phyloP scores from a whole-genome alignment of 2,797 vertebrate species.

The Parotocinclus haroldoi region DNA sequence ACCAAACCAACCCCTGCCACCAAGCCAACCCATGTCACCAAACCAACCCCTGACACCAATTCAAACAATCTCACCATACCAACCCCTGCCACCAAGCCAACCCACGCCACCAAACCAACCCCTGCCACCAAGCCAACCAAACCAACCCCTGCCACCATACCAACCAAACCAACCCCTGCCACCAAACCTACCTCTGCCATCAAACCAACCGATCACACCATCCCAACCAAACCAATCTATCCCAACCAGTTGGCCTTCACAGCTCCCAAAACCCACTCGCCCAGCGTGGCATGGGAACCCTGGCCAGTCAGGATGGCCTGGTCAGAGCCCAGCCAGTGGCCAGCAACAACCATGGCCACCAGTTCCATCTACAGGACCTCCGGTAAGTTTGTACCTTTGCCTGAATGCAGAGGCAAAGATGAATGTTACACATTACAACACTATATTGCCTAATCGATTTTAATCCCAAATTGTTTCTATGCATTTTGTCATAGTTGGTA shows the following conservation, averaged over 20 bases:
- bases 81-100: constrained; percentile 13
- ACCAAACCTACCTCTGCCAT: constrained; percentile 16
- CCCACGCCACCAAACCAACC: constrained; percentile 16
- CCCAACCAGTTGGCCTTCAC: constrained; percentile 30
- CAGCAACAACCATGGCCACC: constrained; percentile 60
- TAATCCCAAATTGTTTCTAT: neutral
- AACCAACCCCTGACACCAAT: neutral
- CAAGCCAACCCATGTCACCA: constrained; percentile 26
- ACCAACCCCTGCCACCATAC: neutral
- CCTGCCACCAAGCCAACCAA: constrained; percentile 22
- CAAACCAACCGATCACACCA: neutral
- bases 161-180: constrained; percentile 20
- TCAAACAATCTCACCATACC: constrained; percentile 18
- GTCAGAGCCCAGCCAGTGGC: constrained; percentile 57
- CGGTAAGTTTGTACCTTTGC: constrained; percentile 57
- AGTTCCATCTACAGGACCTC: constrained; percentile 63
- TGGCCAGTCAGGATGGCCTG: constrained; percentile 73
- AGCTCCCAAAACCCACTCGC: constrained; percentile 35
- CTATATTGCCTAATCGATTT: neutral
- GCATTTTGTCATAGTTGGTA: constrained; percentile 60
- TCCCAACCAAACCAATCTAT: constrained; percentile 28
- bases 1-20: constrained; percentile 1
- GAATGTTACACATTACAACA: neutral
- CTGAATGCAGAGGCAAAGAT: too few relatives aligned
- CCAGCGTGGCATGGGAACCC: constrained; percentile 68